A percentile compares a stretch with the other conserved stretches of the same genome.
Conservation (phyloP, 2,797 vertebrate species). For the Onychomys torridus region DNA sequence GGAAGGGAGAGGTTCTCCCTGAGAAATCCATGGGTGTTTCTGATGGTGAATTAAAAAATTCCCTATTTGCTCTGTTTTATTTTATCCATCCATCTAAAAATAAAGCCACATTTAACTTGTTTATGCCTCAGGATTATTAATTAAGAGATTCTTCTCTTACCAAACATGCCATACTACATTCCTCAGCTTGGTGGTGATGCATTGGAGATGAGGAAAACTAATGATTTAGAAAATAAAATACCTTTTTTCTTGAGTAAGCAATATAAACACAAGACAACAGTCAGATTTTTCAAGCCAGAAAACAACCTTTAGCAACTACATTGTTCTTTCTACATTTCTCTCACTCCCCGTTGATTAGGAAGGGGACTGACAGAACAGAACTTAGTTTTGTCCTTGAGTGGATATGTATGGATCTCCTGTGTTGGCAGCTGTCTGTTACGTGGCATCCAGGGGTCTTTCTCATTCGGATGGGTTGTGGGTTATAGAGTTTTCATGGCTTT, state of each 20-base stretch:
- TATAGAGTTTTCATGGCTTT: neutral
- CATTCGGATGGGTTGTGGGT: neutral
- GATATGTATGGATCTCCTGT: neutral
- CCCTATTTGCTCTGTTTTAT: conserved; percentile 60
- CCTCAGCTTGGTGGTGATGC: neutral
- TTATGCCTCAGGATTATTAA: conserved; percentile 61
- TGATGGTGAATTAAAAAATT: conserved; percentile 68
- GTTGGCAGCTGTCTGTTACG: neutral
- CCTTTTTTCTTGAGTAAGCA: neutral
- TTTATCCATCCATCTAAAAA: conserved; percentile 65
- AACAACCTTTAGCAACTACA: neutral
- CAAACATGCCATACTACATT: conserved; percentile 18
- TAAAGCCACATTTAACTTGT: conserved; percentile 58
- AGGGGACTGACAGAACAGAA: neutral
- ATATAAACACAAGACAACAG: conserved; percentile 42
- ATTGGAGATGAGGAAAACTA: conserved; percentile 33
- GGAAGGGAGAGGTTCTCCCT: conserved; percentile 54
- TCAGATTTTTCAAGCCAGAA: neutral
- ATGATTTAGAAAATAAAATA: conserved; percentile 54
- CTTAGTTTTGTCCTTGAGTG: neutral
- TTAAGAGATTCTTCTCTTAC: conserved; percentile 33
- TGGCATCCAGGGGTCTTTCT: neutral
- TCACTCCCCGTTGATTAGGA: conserved; percentile 1
- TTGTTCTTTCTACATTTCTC: neutral
- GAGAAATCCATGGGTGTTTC: conserved; percentile 69